phyloP scores from a whole-genome alignment of 2,113 vertebrate species.

The Tyto alba region DNA sequence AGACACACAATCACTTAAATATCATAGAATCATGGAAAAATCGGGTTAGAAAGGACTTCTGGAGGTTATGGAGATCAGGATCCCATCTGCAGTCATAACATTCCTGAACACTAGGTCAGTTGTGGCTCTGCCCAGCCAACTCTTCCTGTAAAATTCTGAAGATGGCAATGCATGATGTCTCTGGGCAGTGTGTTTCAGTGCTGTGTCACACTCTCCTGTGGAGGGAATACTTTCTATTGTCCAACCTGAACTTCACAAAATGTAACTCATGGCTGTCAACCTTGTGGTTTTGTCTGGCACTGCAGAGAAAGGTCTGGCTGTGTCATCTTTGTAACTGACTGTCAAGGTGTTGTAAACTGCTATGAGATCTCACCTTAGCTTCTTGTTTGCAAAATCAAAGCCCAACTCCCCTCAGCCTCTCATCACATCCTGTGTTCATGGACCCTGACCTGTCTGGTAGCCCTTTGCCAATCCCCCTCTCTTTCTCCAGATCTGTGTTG shows the following conservation, averaged over 20 bases:
- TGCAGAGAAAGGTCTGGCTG: background rate
- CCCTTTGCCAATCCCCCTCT: background rate
- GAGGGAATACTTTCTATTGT: background rate
- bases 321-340: background rate
- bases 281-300: background rate
- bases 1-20: background rate
- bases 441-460: background rate
- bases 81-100: background rate
- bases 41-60: background rate
- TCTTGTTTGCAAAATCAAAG: background rate
- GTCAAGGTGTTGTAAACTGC: background rate
- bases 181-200: background rate
- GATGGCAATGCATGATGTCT: background rate
- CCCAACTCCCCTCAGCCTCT: background rate
- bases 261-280: background rate
- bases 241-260: background rate
- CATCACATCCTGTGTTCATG: background rate
- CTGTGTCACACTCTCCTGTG: background rate
- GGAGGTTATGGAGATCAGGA: background rate
- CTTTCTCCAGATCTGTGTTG: background rate
- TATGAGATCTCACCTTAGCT: background rate
- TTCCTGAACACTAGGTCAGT: background rate
- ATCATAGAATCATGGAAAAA: background rate
- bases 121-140: background rate
- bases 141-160: background rate